These are phyloP conservation scores for Enoplosus armatus DNA, from an alignment of 2,797 vertebrate genomes.

Conservation along the genomic window DNA sequence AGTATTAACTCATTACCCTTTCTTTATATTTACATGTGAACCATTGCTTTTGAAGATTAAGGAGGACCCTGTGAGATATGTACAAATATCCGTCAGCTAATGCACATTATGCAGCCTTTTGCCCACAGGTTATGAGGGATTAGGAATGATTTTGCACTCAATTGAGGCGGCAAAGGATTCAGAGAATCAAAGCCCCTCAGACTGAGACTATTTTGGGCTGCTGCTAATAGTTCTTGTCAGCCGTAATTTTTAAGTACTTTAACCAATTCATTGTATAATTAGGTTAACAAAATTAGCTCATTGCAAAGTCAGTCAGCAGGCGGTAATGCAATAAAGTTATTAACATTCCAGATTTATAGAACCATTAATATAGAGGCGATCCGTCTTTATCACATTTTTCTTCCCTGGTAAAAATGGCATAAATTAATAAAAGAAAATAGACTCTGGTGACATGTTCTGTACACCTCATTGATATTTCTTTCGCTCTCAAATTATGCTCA, in stretches of 20 bases:
- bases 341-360: constrained; percentile 85
- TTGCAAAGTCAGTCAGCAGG: constrained; percentile 83
- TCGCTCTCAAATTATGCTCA: constrained; percentile 12
- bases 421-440: constrained; percentile 71
- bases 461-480: constrained; percentile 48
- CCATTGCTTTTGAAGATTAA: constrained; percentile 72
- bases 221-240: constrained; percentile 85
- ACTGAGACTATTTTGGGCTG: constrained; percentile 80
- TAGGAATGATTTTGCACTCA: constrained; percentile 79
- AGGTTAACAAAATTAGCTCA: constrained; percentile 87
- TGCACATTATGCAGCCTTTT: constrained; percentile 77
- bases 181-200: constrained; percentile 75
- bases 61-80: constrained; percentile 48
- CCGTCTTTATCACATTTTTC: constrained; percentile 77
- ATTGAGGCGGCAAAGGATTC: constrained; percentile 74
- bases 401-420: constrained; percentile 63
- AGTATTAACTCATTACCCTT: constrained; percentile 39
- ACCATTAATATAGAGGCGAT: constrained; percentile 75
- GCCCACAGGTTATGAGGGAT: constrained; percentile 83
- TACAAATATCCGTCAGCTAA: constrained; percentile 71
- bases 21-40: constrained; percentile 54
- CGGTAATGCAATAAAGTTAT: constrained; percentile 85
- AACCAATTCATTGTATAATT: constrained; percentile 88
- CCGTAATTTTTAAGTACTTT: constrained; percentile 87
- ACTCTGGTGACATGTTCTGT: constrained; percentile 49